A percentile compares a stretch with the other conserved stretches of the same genome.
phyloP scores from a whole-genome alignment of 2,113 vertebrate species.

The Malurus cyaneus region DNA sequence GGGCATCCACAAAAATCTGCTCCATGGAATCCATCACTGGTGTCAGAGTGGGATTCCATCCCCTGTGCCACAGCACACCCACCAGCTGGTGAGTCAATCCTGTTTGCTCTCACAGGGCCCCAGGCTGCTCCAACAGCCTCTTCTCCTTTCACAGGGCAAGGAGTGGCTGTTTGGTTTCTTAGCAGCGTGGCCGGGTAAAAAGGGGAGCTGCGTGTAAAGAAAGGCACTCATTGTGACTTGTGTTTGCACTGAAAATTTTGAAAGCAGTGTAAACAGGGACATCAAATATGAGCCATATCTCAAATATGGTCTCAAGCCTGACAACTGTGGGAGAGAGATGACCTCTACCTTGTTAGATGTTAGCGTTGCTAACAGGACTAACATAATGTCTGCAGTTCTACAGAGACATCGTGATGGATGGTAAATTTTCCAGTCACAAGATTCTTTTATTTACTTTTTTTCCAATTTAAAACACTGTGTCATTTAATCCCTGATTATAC shows the following conservation, averaged over 20 bases:
- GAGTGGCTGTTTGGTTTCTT: slow-evolving; percentile 24
- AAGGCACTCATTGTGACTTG: slow-evolving; percentile 18
- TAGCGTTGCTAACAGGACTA: neutral
- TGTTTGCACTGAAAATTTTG: slow-evolving; percentile 66
- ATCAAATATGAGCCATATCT: slow-evolving; percentile 30
- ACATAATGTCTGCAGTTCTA: neutral
- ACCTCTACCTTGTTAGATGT: slow-evolving; percentile 5
- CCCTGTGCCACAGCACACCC: neutral
- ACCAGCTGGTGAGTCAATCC: slow-evolving; percentile 13
- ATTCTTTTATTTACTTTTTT: neutral
- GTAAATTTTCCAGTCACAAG: neutral
- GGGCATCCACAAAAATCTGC: neutral
- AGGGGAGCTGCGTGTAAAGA: neutral
- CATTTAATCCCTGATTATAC: slow-evolving; percentile 18
- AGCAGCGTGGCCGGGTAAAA: neutral
- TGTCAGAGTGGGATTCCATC: slow-evolving; percentile 2
- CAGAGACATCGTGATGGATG: neutral
- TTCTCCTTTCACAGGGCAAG: slow-evolving; percentile 20
- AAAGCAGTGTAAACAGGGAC: slow-evolving; percentile 56
- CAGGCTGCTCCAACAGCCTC: neutral
- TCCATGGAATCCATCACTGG: neutral
- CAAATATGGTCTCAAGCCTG: slow-evolving; percentile 11
- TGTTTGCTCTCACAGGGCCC: slow-evolving; percentile 31
- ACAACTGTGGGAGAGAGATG: slow-evolving; percentile 37
- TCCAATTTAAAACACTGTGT: neutral